Evolutionary conservation across 2,888 invertebrate genomes (phyloP).

Genomic region (Drosophila maculinotata): DNA sequence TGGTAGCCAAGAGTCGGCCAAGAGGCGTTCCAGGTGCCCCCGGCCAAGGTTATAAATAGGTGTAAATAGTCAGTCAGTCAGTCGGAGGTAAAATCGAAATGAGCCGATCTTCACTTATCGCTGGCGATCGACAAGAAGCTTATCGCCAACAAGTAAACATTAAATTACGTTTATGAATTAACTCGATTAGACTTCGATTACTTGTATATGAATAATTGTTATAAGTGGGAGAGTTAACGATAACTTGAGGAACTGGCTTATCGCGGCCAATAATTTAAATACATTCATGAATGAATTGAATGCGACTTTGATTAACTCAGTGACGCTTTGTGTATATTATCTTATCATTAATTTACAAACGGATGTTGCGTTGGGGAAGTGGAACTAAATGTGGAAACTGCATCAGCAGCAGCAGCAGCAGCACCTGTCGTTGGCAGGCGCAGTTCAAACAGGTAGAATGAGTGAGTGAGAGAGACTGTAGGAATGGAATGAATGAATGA

Average conservation of each 20-base stretch:
- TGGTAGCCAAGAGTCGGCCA: slow-evolving; percentile 4
- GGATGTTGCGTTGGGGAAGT: slow-evolving; percentile 13
- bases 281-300: too few relatives aligned
- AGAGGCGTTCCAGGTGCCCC: slow-evolving; percentile 1
- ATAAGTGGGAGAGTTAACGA: too few relatives aligned
- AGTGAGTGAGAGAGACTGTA: too few relatives aligned
- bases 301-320: too few relatives aligned
- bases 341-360: slow-evolving; percentile 25
- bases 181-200: neutral
- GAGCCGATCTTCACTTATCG: neutral
- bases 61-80: too few relatives aligned
- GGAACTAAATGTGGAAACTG: slow-evolving; percentile 22
- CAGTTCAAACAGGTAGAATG: slow-evolving; percentile 43
- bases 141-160: neutral
- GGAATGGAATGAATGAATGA: too few relatives aligned
- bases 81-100: neutral
- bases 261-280: too few relatives aligned
- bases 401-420: neutral
- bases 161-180: neutral
- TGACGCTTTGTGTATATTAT: neutral
- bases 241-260: neutral
- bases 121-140: neutral
- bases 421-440: slow-evolving; percentile 45
- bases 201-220: too few relatives aligned
- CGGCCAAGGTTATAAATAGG: slow-evolving; percentile 8